Conservation (phyloP, 2,888 invertebrate genomes). For the Ellobium chinense region DNA sequence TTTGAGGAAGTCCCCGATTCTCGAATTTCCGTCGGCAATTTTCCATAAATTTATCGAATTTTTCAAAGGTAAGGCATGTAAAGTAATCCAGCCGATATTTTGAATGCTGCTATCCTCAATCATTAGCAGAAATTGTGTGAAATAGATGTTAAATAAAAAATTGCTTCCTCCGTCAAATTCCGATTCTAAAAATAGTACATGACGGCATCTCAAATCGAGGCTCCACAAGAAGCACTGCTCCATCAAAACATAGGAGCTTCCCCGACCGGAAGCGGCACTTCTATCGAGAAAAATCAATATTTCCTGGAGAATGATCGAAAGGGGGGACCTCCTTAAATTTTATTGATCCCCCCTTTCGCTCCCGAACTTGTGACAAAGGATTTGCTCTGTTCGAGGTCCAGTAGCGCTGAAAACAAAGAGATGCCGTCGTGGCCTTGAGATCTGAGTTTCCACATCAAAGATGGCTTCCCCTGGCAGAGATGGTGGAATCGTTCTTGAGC, state of each 20-base stretch:
- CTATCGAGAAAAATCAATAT: slow-evolving; percentile 53
- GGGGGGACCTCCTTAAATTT: slow-evolving; percentile 47
- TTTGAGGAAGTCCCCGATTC: slow-evolving; percentile 41
- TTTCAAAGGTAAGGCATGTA: neutral
- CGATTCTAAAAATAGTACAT: slow-evolving; percentile 47
- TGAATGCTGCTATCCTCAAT: too few species aligned
- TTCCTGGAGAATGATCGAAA: slow-evolving; percentile 38
- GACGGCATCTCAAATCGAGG: slow-evolving; percentile 40
- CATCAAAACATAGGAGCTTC: slow-evolving; percentile 50
- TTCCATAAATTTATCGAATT: neutral
- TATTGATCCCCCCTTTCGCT: slow-evolving; percentile 51
- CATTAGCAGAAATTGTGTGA: too few species aligned
- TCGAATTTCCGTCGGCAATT: neutral
- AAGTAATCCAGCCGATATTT: too few species aligned
- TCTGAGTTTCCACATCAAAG: slow-evolving; percentile 35
- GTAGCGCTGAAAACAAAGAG: slow-evolving; percentile 45
- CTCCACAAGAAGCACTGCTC: slow-evolving; percentile 44
- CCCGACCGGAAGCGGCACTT: slow-evolving; percentile 57
- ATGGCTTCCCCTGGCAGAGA: slow-evolving; percentile 50
- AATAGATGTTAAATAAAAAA: neutral
- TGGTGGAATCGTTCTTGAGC: slow-evolving; percentile 25
- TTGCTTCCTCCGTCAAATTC: neutral
- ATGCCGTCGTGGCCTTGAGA: slow-evolving; percentile 47
- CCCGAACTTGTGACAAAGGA: slow-evolving; percentile 49
- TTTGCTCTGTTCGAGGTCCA: slow-evolving; percentile 43